A percentile compares a stretch with the other conserved stretches of the same genome.
Conservation (phyloP, 2,797 vertebrate genomes). For the Argyrosomus regius region DNA sequence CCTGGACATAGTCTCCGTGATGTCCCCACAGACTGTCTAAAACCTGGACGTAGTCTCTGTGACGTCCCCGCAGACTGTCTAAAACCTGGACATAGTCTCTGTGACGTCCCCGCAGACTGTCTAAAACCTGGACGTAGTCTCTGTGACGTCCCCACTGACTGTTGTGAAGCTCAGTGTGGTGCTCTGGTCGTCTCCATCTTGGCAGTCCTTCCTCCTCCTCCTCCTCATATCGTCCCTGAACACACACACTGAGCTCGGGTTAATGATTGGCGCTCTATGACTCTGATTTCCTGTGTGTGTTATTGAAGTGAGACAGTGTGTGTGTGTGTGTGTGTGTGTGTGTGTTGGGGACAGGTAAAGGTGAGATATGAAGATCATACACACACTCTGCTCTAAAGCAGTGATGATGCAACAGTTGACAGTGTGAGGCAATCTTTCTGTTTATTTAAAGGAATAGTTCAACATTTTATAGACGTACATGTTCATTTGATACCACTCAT, state of each 20-base stretch:
- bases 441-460: background rate
- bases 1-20: no score
- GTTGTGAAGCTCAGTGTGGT: no score
- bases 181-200: no score
- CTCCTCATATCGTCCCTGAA: background rate
- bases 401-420: slow-evolving; percentile 12
- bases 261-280: slow-evolving; percentile 29
- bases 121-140: no score
- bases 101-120: no score
- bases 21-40: no score
- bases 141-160: no score
- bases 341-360: slow-evolving; percentile 6
- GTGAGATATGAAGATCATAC: slow-evolving; percentile 26
- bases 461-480: background rate
- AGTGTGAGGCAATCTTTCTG: background rate
- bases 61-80: no score
- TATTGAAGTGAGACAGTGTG: background rate
- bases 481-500: no score
- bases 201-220: background rate
- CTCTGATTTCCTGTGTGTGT: background rate
- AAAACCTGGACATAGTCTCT: no score
- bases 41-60: no score
- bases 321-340: background rate
- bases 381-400: background rate
- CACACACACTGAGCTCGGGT: slow-evolving; percentile 8